Conservation (phyloP, 2,113 vertebrate species). For the Crotalus horridus region DNA sequence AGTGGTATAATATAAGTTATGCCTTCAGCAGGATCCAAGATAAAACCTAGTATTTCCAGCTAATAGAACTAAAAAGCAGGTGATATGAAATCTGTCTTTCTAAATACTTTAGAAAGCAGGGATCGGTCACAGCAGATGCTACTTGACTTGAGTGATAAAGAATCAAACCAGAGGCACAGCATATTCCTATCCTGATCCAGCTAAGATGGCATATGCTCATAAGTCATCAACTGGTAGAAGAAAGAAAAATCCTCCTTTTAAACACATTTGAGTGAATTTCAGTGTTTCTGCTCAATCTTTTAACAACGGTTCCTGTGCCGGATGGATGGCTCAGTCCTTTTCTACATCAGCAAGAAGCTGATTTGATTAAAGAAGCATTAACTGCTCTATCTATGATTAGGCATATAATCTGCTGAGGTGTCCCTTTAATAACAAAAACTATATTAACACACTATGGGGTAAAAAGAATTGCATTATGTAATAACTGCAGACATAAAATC, state of each 20-base stretch:
- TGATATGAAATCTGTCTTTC: neutral
- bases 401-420: neutral
- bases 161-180: neutral
- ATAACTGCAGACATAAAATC: neutral
- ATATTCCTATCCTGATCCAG: neutral
- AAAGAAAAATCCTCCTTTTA: neutral
- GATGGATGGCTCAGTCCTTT: neutral
- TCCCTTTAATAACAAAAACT: conserved; percentile 7
- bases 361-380: neutral
- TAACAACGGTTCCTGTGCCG: neutral
- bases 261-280: neutral
- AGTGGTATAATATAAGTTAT: neutral
- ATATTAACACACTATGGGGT: conserved; percentile 12
- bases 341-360: neutral
- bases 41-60: neutral
- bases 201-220: conserved; percentile 16
- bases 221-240: neutral
- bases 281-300: neutral
- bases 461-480: conserved; percentile 5
- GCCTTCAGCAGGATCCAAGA: neutral
- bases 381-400: neutral
- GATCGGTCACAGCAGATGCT: neutral
- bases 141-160: neutral
- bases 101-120: neutral
- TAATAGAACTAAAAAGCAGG: neutral